Base-by-base conservation (phyloP, 2,113 vertebrate species). In the Apus apus region DNA sequence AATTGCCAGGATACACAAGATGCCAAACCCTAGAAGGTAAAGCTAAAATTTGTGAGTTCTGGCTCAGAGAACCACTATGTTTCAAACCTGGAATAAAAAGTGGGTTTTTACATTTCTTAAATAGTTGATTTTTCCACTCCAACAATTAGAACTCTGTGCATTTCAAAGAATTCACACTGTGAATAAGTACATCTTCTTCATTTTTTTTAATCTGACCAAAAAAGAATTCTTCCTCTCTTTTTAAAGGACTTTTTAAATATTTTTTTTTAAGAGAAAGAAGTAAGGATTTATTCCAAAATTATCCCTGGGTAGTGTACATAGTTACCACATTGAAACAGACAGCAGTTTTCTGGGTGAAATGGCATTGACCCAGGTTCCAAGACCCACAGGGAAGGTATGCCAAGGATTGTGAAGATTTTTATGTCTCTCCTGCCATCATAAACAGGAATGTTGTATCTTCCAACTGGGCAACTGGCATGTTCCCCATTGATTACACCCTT, bases 21-120 rank as follows among this genome's bases (percentile, higher is more conserved):
- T 97, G 98, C 97, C 98, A 98, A 98, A 97, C 95, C 97, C 98
- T 98, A 98, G 97, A 98, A 97, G 97, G 97, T 97, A 98, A 96
- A 96, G 97, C 92, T 97, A 96, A 97, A 98, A 97, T 98, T 97
- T 98, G 98, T 98, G 98, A 98, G 98, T 98, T 97, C 98, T 99
- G 98, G 98, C 98, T 97, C 95, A 74, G 81, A 71, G 60, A 96
- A 61, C 40, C 75, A 82, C 75, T 78, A 62, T 80, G 87, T 94
- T 93, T 97, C 90, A 97, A 95, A 51, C 22, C 91, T 97, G 90
- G 93, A 94, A 85, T 92, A 93, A 93, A 89, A 97, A 97, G 90
- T 96, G 96, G 45, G 91, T 89, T 97, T 98, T 97, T 85, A 94
- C 79, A 87, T 97, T 98, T 96, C 97, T 98, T 97, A 97, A 97